Evolutionary conservation across 2,888 invertebrate genomes (phyloP), one percentile per base, ranked within the genome.

Genomic region (Digitonthophagus gazella): DNA sequence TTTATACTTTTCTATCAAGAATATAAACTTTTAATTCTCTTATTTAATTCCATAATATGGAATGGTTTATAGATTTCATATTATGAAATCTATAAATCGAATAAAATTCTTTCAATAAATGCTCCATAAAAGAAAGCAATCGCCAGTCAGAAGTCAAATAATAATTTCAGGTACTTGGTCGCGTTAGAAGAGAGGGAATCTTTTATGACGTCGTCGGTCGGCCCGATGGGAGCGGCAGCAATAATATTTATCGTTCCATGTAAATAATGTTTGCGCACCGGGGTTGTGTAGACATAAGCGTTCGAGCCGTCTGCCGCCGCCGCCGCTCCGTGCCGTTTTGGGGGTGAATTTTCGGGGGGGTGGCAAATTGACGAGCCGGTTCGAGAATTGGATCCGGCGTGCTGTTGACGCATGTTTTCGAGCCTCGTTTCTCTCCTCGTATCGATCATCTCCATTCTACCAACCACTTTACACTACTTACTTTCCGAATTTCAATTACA

Each of bases 331-430:
- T 69, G 71, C n/a, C 71, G 73, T 68, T 64, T 20, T 44, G 58
- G 72, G 72, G 72, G 73, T 72, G 69, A 67, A 69, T 65, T 19
- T 61, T 61, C 61, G 61, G 18, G 6, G 57, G 28, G 69, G 68
- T 68, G 72, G 71, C 72, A 74, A 73, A 73, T 72, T 72, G 71
- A 73, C 72, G 71, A 72, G 71, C 70, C 71, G 71, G 71, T 71
- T 71, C 69, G 73, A 73, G 73, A 72, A 73, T 71, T 69, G 71
- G 72, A 72, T 72, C 71, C 71, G 67, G 72, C 80, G 82, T 81
- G 82, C 79, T 86, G 86, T 86, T 86, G 86, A 86, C 86, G 86
- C 86, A 85, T 86, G 86, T 86, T 86, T 86, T 86, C 85, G 85
- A 85, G 85, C 84, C 84, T 86, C 85, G 86, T 85, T 85, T 85